Conservation (phyloP, 2,797 vertebrate species). For the Atherinosoma microstoma region DNA sequence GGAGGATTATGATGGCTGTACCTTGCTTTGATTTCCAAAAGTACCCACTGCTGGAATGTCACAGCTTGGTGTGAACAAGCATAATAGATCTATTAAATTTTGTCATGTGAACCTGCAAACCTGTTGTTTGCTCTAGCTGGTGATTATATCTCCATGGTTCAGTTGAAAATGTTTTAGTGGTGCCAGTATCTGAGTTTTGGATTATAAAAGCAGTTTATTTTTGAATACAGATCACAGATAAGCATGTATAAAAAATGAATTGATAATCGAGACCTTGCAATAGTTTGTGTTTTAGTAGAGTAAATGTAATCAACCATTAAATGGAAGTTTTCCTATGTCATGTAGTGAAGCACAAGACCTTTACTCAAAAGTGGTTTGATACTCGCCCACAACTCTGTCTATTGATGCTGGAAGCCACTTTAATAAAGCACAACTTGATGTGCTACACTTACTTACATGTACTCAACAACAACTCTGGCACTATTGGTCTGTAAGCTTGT, state of each 20-base stretch:
- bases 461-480: constrained; percentile 39
- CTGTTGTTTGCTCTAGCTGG: constrained; percentile 5
- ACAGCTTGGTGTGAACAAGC: constrained; percentile 35
- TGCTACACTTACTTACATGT: constrained; percentile 46
- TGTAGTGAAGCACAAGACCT: neutral
- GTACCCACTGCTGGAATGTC: constrained; percentile 35
- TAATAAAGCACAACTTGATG: constrained; percentile 37
- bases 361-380: constrained; percentile 5
- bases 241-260: neutral
- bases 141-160: constrained; percentile 9
- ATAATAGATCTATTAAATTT: constrained; percentile 4
- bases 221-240: neutral
- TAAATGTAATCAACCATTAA: neutral
- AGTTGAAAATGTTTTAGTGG: neutral
- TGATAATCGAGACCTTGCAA: neutral
- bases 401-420: constrained; percentile 20
- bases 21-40: constrained; percentile 50
- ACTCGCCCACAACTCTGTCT: constrained; percentile 8
- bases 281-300: neutral
- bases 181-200: neutral
- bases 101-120: constrained; percentile 20
- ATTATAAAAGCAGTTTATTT: neutral
- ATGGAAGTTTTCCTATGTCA: neutral
- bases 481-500: constrained; percentile 51
- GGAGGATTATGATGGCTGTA: constrained; percentile 26